Evolutionary conservation across 2,113 vertebrate genomes (phyloP), one percentile per base, ranked within the genome.

Genomic region (Platichthys stellatus): DNA sequence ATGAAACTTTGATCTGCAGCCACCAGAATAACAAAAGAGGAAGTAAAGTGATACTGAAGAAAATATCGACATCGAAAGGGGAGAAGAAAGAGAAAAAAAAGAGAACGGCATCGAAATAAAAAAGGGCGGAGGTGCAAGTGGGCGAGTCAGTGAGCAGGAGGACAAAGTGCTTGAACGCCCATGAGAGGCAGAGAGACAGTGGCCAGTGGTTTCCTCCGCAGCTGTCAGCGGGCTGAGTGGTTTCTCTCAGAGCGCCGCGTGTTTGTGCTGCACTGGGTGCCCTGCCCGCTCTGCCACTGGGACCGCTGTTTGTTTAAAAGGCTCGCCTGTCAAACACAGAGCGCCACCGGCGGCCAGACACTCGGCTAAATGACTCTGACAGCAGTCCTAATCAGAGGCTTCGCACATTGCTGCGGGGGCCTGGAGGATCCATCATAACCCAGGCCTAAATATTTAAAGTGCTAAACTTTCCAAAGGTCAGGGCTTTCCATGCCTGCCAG

Each of bases 391-490:
- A 94, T 95, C 94, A 94, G 93, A 92, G 90, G 85, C 92, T 93
- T 93, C 83, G 75, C 91, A 92, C 92, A 91, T 91, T 93, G 92
- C 93, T 88, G 86, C 82, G 56, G 93, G 93, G 89, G 89, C 92
- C 93, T 91, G 88, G 90, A 93, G 92, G 93, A 94, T 94, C 90
- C 93, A 93, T 94, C 93, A 93, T 93, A 95, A 94, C 86, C 87
- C 91, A 90, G 92, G 94, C 92, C 92, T 94, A 95, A 95, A 95
- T 95, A 95, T 95, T 95, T 95, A 94, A 94, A 95, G 93, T 93
- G 93, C 90, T 93, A 93, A 94, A 95, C 94, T 94, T 94, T 93
- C 87, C 89, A 94, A 94, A 95, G 94, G 93, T 94, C 94, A 90
- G 79, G 90, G 84, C 90, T 94, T 93, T 93, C 92, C 93, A 85